phyloP scores from a whole-genome alignment of 2,113 vertebrate genomes.

The human (Homo sapiens) region GRCh38 chr1:29709501-29710000 shows the following conservation, averaged over 20 bases:
- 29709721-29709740: conserved; percentile 74
- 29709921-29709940: not conserved
- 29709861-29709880: not conserved
- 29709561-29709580: not conserved
- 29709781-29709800: conserved; percentile 42
- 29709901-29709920: not conserved
- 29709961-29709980: too few relatives aligned
- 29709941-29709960: not conserved
- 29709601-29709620: not conserved
- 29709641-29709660: not conserved
- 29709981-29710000: not conserved
- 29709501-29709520: not conserved
- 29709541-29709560: not conserved
- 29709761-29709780: conserved; percentile 71
- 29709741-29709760: conserved; percentile 69
- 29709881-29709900: not conserved
- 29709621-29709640: not conserved
- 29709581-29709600: rapidly evolving
- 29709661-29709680: not conserved
- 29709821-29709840: not conserved
- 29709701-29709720: conserved; percentile 65
- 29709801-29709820: conserved; percentile 38
- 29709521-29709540: not conserved
- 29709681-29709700: not conserved
- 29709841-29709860: not conserved